Evolutionary conservation across 2,113 vertebrate genomes (phyloP).

Genomic region (Trichechus manatus): DNA sequence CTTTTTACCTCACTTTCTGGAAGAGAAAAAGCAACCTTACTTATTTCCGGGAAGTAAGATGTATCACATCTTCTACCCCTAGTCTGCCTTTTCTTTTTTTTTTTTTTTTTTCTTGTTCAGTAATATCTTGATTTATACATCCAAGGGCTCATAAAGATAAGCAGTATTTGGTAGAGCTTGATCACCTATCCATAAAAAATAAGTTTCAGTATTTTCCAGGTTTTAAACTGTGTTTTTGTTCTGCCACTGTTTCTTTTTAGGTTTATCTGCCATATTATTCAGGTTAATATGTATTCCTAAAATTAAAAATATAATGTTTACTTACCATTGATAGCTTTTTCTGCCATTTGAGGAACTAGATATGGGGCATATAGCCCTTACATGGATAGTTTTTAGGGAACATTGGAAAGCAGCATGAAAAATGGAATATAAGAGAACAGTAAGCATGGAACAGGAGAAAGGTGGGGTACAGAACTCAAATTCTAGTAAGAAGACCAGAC

Average conservation of each 20-base stretch:
- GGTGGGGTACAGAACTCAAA: too few species aligned
- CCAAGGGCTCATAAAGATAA: background rate
- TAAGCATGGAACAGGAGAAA: background rate
- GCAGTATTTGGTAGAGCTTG: background rate
- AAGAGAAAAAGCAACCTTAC: background rate
- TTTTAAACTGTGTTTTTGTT: background rate
- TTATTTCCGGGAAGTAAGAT: background rate
- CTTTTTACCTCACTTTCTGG: slow-evolving; percentile 12
- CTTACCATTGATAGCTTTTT: background rate
- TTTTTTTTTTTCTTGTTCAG: background rate
- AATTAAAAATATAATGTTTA: slow-evolving; percentile 17
- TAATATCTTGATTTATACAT: background rate
- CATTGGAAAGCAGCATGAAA: slow-evolving; percentile 11
- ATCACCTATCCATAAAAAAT: background rate
- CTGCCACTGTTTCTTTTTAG: background rate
- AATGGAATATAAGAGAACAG: slow-evolving; percentile 5
- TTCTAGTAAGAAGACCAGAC: too few species aligned
- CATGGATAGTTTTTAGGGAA: background rate
- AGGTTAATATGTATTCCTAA: background rate
- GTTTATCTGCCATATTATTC: background rate
- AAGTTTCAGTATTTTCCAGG: background rate
- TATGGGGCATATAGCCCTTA: background rate
- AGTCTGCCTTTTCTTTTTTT: background rate
- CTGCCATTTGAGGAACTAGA: background rate
- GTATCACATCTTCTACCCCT: background rate